These are phyloP conservation scores for Dendronephthya gigantea DNA, from an alignment of 64 coral and sea anemone species.

Conservation along the genomic window DNA sequence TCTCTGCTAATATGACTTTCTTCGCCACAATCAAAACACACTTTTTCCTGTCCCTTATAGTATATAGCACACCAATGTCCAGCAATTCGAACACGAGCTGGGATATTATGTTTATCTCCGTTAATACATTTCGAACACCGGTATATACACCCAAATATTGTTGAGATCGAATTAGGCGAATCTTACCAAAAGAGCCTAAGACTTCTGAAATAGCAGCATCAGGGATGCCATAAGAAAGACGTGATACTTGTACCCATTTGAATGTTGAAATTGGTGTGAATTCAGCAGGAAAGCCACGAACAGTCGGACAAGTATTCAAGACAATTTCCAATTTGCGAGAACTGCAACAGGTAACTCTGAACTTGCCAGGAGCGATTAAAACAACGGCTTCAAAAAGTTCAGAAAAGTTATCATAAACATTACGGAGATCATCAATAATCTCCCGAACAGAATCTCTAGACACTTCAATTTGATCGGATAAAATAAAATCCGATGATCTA, in stretches of 20 bases:
- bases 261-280: neutral
- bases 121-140: neutral
- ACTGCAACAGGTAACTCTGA: neutral
- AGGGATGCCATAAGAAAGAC: neutral
- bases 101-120: conserved; percentile 6
- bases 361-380: neutral
- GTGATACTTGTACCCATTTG: neutral
- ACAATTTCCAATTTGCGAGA: neutral
- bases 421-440: too few relatives aligned
- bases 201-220: neutral
- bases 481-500: too few relatives aligned
- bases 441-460: too few relatives aligned
- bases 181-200: neutral
- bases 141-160: conserved; percentile 9
- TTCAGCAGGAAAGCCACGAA: neutral
- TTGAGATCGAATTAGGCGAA: neutral
- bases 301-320: neutral
- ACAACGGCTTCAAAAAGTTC: neutral
- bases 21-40: conserved; percentile 14
- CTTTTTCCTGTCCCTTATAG: conserved; percentile 20
- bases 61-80: conserved; percentile 26
- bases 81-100: conserved; percentile 14
- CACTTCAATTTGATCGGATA: too few relatives aligned
- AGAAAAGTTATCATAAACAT: too few relatives aligned
- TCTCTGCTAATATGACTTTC: too few relatives aligned